Evolutionary conservation across 2,888 invertebrate genomes (phyloP), one percentile per base, ranked within the genome.

Genomic region (Parnassius glacialis): DNA sequence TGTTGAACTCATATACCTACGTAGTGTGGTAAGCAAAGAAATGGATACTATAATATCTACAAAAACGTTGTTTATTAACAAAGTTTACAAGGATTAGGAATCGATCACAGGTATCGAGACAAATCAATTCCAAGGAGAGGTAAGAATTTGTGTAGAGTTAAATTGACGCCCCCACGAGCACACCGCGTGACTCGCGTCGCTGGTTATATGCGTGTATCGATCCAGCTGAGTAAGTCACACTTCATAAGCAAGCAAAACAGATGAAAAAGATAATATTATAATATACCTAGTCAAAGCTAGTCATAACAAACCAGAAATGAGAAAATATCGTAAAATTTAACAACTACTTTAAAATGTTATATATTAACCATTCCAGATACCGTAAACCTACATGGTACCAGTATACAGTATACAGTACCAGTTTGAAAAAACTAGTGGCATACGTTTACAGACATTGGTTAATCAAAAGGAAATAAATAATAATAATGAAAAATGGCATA

Each of bases 151-250:
- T 16, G 48, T 56, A 56, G 61, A 57, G 64, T 64, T 67, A 59
- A 64, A 67, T 64, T 66, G 69, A 65, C 71, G 70, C 64, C 68
- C 68, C 67, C 68, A 72, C 60, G 67, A 70, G 68, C 62, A 68
- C 60, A 66, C 72, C 75, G 73, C 76, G 79, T 80, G 76, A 78
- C 76, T 77, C 71, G 75, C 68, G 75, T 72, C 70, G 71, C 73
- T 75, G 78, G 76, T 75, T 80, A 81, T 79, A 81, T 81, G 78
- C 77, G 81, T 82, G 80, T 89, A 90, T 90, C 78, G 90, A 90
- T 88, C 89, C 81, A 76, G 67, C 78, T 74, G 76, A 73, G 71
- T 73, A 76, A 81, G 83, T 83, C 83, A 82, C 81, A 9, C 10
- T 53, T 53, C 53, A n/a, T 43, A 43, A 12, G 7, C 16, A 47